Evolutionary conservation across 2,113 vertebrate species (phyloP).

Genomic region (Daphoenositta chrysoptera): DNA sequence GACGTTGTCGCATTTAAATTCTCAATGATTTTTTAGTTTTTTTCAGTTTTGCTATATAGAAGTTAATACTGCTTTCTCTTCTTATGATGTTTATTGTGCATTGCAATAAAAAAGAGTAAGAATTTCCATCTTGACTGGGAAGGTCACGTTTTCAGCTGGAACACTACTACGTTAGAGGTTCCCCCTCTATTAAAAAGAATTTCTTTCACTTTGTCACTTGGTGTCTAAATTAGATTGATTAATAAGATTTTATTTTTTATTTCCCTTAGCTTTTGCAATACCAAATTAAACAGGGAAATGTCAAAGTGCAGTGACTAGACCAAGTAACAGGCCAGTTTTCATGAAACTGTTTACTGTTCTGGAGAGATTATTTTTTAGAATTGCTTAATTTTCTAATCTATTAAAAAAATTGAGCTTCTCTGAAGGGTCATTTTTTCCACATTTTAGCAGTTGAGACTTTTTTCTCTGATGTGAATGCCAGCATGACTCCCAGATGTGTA

Average conservation of each 20-base stretch:
- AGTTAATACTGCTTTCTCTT: fast-evolving
- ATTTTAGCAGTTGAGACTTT: neutral
- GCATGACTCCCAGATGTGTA: neutral
- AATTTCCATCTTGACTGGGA: neutral
- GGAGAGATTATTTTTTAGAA: neutral
- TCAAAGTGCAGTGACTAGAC: neutral
- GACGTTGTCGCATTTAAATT: fast-evolving
- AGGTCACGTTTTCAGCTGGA: neutral
- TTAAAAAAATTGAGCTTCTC: neutral
- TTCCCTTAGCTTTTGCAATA: neutral
- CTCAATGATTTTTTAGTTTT: neutral
- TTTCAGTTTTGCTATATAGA: neutral
- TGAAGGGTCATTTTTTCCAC: neutral
- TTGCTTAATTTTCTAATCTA: neutral
- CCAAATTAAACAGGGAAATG: neutral
- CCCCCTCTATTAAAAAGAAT: neutral
- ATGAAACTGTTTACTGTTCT: neutral
- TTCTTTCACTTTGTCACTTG: neutral
- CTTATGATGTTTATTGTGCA: neutral
- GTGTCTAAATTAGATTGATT: neutral
- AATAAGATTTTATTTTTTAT: neutral
- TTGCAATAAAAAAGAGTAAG: neutral
- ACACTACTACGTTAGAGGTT: neutral
- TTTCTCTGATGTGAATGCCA: neutral
- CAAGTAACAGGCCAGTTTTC: neutral